Evolutionary conservation across 2,888 invertebrate species (phyloP).

Genomic region (Nomada ruficornis): DNA sequence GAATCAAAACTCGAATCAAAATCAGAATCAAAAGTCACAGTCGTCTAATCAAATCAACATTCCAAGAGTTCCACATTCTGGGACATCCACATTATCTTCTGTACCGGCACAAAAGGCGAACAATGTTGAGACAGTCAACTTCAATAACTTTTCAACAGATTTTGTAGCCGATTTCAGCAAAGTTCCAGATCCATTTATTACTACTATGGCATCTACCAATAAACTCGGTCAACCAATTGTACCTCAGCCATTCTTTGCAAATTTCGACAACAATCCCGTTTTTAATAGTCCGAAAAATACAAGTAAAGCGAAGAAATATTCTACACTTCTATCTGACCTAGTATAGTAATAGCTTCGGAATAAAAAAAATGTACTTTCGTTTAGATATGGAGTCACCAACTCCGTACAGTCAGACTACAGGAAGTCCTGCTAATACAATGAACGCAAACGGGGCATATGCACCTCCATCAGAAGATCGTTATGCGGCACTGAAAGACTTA

Average conservation of each 20-base stretch:
- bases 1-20: constrained; percentile 74
- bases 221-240: constrained; percentile 74
- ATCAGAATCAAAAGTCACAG: constrained; percentile 67
- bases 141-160: constrained; percentile 79
- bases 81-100: constrained; percentile 68
- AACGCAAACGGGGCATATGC: constrained; percentile 77
- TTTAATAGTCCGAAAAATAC: constrained; percentile 84
- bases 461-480: constrained; percentile 91
- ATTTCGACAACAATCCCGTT: constrained; percentile 90
- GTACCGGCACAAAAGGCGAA: constrained; percentile 63
- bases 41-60: constrained; percentile 69
- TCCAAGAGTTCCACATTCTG: constrained; percentile 79
- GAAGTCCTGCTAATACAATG: constrained; percentile 41
- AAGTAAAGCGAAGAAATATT: constrained; percentile 43
- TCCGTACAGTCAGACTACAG: constrained; percentile 54
- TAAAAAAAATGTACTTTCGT: constrained; percentile 12
- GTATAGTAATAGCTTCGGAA: constrained; percentile 8
- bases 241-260: constrained; percentile 87
- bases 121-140: constrained; percentile 70
- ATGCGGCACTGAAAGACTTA: constrained; percentile 97
- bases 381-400: constrained; percentile 55
- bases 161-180: constrained; percentile 83
- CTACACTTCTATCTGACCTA: background rate
- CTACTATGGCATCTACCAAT: constrained; percentile 73
- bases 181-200: constrained; percentile 78